Evolutionary conservation across 2,888 invertebrate genomes (phyloP).

Genomic region (Microctonus brassicae): DNA sequence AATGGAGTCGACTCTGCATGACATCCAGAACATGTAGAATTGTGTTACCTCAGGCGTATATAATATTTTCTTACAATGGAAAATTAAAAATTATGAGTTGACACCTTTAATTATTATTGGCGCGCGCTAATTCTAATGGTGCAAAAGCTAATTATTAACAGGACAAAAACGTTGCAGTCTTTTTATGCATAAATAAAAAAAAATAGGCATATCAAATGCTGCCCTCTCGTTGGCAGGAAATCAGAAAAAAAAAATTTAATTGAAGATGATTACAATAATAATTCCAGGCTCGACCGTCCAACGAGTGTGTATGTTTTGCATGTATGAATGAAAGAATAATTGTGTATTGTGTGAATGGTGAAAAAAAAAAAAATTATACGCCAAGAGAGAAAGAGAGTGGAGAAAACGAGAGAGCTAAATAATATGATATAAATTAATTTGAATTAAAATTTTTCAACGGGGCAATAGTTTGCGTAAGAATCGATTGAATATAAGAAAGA

Average conservation of each 20-base stretch:
- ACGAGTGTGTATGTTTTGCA: conserved; percentile 39
- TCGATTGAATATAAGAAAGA: conserved; percentile 2
- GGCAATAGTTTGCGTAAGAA: conserved; percentile 38
- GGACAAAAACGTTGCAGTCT: conserved; percentile 9
- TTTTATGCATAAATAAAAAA: conserved; percentile 8
- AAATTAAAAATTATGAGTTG: conserved; percentile 28
- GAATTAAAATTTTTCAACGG: neutral
- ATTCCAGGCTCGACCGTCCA: conserved; percentile 44
- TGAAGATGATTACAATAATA: neutral
- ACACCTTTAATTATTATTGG: conserved; percentile 3
- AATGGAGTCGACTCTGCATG: conserved; percentile 98
- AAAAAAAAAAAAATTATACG: conserved; percentile 28
- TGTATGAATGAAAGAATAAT: conserved; percentile 36
- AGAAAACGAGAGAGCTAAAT: conserved; percentile 29
- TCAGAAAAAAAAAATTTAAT: neutral
- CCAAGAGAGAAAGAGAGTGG: conserved; percentile 19
- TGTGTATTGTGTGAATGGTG: conserved; percentile 43
- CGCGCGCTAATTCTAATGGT: conserved; percentile 15
- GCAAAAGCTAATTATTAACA: conserved; percentile 18
- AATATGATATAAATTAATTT: neutral
- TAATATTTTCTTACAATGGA: conserved; percentile 41
- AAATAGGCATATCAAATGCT: neutral
- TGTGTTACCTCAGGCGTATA: conserved; percentile 35
- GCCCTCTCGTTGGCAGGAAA: neutral
- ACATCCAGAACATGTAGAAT: conserved; percentile 98